Percentiles rank a stretch among this genome's conserved stretches.
Conservation (phyloP, 1,140 invertebrate genomes). For the Arctopsyche grandis region DNA sequence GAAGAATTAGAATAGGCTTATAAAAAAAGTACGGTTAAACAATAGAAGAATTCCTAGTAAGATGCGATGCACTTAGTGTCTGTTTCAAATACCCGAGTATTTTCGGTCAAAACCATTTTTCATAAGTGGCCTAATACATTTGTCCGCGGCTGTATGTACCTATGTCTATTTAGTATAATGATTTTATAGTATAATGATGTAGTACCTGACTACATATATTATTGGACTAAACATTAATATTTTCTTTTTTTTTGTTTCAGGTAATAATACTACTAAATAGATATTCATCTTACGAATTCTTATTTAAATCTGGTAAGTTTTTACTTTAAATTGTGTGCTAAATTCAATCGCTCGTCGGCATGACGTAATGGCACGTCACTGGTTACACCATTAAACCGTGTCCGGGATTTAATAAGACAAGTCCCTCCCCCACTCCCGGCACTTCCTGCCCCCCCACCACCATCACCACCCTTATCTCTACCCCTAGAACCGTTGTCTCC, state of each 20-base stretch:
- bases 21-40: too few relatives aligned
- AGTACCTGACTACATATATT: not conserved
- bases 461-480: not conserved
- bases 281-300: not conserved
- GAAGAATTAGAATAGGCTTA: too few relatives aligned
- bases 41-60: too few relatives aligned
- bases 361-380: constrained; percentile 43
- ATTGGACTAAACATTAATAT: not conserved
- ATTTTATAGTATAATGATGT: too few relatives aligned
- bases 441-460: constrained; percentile 35
- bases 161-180: too few relatives aligned
- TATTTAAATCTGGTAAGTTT: not conserved
- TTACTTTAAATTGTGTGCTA: not conserved
- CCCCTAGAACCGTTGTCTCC: constrained; percentile 12
- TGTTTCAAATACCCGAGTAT: too few relatives aligned
- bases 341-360: constrained; percentile 11
- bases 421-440: constrained; percentile 35
- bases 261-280: not conserved
- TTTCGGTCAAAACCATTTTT: too few relatives aligned
- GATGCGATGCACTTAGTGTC: too few relatives aligned
- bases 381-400: constrained; percentile 54
- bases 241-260: constrained; percentile 32
- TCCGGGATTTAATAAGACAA: constrained; percentile 55
- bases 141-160: too few relatives aligned
- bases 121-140: too few relatives aligned